Evolutionary conservation across 2,797 vertebrate genomes (phyloP).

Genomic region (Acipenser ruthenus): DNA sequence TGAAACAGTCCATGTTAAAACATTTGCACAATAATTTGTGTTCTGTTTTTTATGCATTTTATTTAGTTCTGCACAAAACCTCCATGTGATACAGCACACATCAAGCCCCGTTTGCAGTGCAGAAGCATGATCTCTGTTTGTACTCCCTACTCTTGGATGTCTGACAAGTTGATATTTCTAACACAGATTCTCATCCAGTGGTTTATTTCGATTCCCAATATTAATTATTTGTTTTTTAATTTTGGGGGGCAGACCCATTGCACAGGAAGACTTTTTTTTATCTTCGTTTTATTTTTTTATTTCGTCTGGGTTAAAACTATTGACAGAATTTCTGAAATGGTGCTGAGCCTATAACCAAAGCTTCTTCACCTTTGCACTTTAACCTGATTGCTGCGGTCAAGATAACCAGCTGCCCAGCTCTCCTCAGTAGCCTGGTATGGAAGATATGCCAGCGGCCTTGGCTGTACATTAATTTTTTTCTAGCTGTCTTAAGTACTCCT

Average conservation of each 20-base stretch:
- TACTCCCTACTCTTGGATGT: slow-evolving; percentile 66
- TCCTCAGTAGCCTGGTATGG: slow-evolving; percentile 41
- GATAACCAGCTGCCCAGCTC: slow-evolving; percentile 43
- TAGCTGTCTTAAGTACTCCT: slow-evolving; percentile 77
- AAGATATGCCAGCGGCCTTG: slow-evolving; percentile 42
- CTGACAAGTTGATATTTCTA: slow-evolving; percentile 97
- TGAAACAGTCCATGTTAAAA: too few relatives aligned
- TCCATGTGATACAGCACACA: too few relatives aligned
- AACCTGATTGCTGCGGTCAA: slow-evolving; percentile 54
- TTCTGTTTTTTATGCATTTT: too few relatives aligned
- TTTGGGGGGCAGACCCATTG: slow-evolving; percentile 82
- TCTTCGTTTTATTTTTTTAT: slow-evolving; percentile 29
- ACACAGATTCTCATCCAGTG: slow-evolving; percentile 78
- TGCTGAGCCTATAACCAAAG: slow-evolving; percentile 53
- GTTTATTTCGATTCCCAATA: slow-evolving; percentile 65
- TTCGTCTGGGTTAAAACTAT: slow-evolving; percentile 32
- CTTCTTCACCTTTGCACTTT: slow-evolving; percentile 46
- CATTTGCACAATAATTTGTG: too few relatives aligned
- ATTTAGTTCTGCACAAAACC: too few relatives aligned
- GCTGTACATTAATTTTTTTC: slow-evolving; percentile 52
- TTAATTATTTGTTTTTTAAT: neutral
- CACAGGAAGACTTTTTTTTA: slow-evolving; percentile 81
- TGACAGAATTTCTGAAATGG: slow-evolving; percentile 65
- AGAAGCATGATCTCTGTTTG: too few relatives aligned
- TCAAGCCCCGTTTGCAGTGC: too few relatives aligned